Evolutionary conservation across 1,140 invertebrate species (phyloP), one percentile per base, ranked within the genome.

Genomic region (Drosophila serrata): DNA sequence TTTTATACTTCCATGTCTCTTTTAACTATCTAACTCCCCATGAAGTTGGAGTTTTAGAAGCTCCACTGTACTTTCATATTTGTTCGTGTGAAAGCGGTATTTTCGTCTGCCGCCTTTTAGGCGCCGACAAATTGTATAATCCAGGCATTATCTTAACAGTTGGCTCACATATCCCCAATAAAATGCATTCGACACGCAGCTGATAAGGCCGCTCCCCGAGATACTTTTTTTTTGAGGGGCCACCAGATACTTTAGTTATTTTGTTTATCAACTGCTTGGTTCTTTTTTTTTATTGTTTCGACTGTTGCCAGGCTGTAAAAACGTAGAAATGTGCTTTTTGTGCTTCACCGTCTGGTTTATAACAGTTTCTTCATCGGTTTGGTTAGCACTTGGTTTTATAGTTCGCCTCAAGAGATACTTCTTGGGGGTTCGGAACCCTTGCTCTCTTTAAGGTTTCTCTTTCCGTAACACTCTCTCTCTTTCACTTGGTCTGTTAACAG

Each of bases 91-190:
- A 68, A 49, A 60, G 57, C 63, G 46, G 43, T 56, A 53, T 76
- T 82, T 82, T 87, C n/a, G 75, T 60, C 51, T 69, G 84, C 85
- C 84, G 85, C 49, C 84, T 88, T 88, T 90, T 84, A 84, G 84
- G 84, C 84, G 84, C 84, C 84, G 60, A 29, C 64, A 35, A 62
- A 62, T 67, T 60, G 59, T 76, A 76, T 77, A 76, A 68, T 76
- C 55, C 46, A 13, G 15, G 53, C 56, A 63, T 74, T 79, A 67
- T 87, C 79, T 79, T 73, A 62, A 64, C 49, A 27, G 31, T 64
- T 46, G 64, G 43, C 53, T 59, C 55, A 75, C 62, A 39, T 62
- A 42, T 55, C 51, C 29, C 46, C 49, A 42, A 79, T 58, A 80
- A 55, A 64, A 35, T 58, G 40, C 65, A 67, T 80, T 70, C 53